Evolutionary conservation across 2,113 vertebrate genomes (phyloP), one percentile per base, ranked within the genome.

Genomic region (Leuciscus idus): DNA sequence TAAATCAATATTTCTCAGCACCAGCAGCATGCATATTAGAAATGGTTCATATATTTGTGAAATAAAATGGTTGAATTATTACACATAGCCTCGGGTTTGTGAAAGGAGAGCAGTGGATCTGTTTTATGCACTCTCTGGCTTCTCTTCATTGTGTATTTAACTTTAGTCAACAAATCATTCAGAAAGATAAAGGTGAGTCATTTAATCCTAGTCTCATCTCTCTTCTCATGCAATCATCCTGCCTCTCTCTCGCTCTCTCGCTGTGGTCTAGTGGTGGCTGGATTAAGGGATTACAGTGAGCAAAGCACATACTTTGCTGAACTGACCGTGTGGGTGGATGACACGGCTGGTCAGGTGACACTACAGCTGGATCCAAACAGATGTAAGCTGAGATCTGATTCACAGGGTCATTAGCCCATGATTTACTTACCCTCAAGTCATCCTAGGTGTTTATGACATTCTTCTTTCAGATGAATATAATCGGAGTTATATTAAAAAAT

Each of bases 281-380:
- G 88, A 89, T 89, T 89, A 87, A 87, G 76, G 70, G 88, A 87
- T 87, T 87, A 89, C 57, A 23, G 12, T 28, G 86, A 70, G 86
- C 73, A 82, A 64, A 68, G 73, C 15, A 43, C 59, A 84, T 77
- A 78, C 76, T 86, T 76, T 89, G 61, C 46, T 21, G 59, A 61
- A 57, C 19, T 57, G 70, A 68, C 48, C 15, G 10, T 50, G 78
- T 74, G 55, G 68, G 68, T 75, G 85, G 36, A 80, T 86, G 66
- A 84, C 72, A 84, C 15, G 48, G 46, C 28, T 36, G 73, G 85
- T 89, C 85, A 87, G 77, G 77, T 87, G 88, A 86, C 73, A 48
- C 30, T 33, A 70, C 77, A 77, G 76, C 75, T 84, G 82, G 30
- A 82, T 57, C 28, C 23, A 43, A 68, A 83, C 62, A 43, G 21